Conservation (phyloP, 2,113 vertebrate genomes). For the Bostrychus sinensis region DNA sequence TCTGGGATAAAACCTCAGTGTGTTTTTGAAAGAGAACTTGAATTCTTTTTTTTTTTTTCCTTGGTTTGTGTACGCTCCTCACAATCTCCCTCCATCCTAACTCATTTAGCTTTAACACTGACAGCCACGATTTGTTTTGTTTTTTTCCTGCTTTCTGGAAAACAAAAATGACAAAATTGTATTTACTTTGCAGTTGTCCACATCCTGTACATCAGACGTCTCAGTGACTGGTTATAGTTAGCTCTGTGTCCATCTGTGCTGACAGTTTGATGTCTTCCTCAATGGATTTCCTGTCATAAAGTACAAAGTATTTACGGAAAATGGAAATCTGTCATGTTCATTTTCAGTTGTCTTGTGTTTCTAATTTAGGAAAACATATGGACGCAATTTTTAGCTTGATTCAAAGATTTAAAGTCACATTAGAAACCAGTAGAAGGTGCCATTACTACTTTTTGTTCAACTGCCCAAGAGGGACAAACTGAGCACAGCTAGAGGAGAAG, state of each 20-base stretch:
- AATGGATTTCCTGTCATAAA: constrained; percentile 14
- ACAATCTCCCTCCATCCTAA: constrained; percentile 20
- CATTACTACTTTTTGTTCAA: too few species aligned
- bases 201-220: constrained; percentile 12
- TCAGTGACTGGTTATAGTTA: not conserved
- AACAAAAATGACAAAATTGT: constrained; percentile 1
- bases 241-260: not conserved
- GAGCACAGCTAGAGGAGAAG: too few species aligned
- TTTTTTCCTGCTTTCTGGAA: not conserved
- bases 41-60: too few species aligned
- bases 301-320: not conserved
- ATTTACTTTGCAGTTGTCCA: not conserved
- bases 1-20: not conserved
- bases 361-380: not conserved
- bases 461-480: too few species aligned
- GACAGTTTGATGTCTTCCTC: not conserved
- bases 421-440: too few species aligned
- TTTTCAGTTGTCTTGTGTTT: not conserved
- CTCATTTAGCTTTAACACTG: constrained; percentile 22
- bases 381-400: too few species aligned
- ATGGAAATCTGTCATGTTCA: not conserved
- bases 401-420: too few species aligned
- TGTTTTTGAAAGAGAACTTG: not conserved
- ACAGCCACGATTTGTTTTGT: not conserved
- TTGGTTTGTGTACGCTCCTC: too few species aligned